phyloP scores from a whole-genome alignment of 2,113 vertebrate species.

The Calonectris borealis region DNA sequence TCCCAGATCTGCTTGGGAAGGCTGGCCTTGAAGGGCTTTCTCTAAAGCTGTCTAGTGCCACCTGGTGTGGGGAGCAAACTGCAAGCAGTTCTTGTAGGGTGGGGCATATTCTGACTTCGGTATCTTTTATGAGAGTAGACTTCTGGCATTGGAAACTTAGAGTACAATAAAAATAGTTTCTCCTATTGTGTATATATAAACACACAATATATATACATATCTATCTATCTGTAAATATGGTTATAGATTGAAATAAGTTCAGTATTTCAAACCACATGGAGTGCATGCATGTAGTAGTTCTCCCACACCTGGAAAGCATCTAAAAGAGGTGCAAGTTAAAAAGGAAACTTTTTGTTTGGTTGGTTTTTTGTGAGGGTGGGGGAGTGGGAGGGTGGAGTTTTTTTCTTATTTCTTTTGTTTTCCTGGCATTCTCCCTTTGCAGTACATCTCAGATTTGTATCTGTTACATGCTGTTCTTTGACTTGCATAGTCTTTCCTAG shows the following conservation, averaged over 20 bases:
- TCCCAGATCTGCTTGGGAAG: not conserved
- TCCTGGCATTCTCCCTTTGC: not conserved
- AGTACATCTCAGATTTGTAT: not conserved
- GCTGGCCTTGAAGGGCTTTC: not conserved
- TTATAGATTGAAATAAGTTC: not conserved
- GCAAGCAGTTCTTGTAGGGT: not conserved
- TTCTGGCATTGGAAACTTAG: not conserved
- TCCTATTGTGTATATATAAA: not conserved
- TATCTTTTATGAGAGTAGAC: not conserved
- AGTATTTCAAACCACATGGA: not conserved
- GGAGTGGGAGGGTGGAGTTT: too few relatives aligned
- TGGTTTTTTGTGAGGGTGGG: not conserved
- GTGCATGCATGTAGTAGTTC: not conserved
- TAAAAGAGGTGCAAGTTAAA: not conserved
- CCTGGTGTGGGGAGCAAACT: constrained; percentile 40
- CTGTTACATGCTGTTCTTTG: not conserved
- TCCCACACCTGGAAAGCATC: not conserved
- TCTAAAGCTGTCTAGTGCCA: constrained; percentile 38
- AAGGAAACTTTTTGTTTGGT: not conserved
- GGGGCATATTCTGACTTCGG: not conserved
- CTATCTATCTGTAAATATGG: not conserved
- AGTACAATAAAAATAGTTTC: not conserved
- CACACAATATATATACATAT: not conserved
- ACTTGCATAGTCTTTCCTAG: not conserved
- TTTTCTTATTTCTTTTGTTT: not conserved